phyloP scores from a whole-genome alignment of 1,140 invertebrate genomes.

The Druon quercuslanigerum region DNA sequence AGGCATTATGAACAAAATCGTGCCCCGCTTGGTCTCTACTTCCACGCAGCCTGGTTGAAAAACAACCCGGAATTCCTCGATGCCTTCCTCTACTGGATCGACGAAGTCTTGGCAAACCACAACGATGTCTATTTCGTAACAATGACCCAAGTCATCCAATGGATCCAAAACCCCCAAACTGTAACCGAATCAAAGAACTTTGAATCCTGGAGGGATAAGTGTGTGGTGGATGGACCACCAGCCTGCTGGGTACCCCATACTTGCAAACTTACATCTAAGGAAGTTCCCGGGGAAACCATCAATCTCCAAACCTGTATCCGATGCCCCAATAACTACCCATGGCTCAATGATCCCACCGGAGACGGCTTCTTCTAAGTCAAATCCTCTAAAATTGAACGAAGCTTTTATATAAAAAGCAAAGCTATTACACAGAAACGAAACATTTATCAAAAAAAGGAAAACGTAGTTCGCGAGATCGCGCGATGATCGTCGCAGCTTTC shows the following conservation, averaged over 20 bases:
- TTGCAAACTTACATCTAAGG: constrained; percentile 93
- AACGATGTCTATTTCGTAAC: constrained; percentile 98
- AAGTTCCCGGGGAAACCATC: constrained; percentile 94
- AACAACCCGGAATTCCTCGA: constrained; percentile 96
- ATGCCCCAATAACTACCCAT: constrained; percentile 96
- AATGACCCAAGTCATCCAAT: constrained; percentile 98
- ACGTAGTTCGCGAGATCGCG: background rate
- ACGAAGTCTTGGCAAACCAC: constrained; percentile 90
- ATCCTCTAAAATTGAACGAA: constrained; percentile 16
- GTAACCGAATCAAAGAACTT: constrained; percentile 91
- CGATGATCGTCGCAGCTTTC: background rate
- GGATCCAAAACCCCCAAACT: constrained; percentile 95
- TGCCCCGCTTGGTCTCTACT: constrained; percentile 94
- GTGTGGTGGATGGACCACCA: constrained; percentile 85
- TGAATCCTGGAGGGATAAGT: constrained; percentile 96
- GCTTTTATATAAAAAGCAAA: background rate
- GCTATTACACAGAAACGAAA: background rate
- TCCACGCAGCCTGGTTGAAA: constrained; percentile 97
- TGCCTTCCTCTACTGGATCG: constrained; percentile 95
- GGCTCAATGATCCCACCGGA: constrained; percentile 94
- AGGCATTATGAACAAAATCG: constrained; percentile 96
- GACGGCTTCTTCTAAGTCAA: constrained; percentile 86
- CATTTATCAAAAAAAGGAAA: constrained; percentile 9
- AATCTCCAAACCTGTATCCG: constrained; percentile 94
- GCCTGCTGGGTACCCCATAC: constrained; percentile 92